Evolutionary conservation across 2,797 vertebrate genomes (phyloP).

Genomic region (Cygnus olor): DNA sequence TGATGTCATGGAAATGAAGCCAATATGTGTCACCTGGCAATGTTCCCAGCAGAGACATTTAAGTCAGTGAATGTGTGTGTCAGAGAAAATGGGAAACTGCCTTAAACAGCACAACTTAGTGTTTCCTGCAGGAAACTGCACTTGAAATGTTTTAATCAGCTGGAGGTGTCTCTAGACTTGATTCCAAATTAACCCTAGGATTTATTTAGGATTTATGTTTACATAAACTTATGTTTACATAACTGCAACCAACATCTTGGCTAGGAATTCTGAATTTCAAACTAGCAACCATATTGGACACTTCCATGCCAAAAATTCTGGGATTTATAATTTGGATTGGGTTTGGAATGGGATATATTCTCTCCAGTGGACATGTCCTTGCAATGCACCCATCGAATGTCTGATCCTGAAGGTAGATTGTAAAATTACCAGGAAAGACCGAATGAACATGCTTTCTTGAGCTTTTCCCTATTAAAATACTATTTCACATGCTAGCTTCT

Average conservation of each 20-base stretch:
- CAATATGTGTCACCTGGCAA: neutral
- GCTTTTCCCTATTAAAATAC: neutral
- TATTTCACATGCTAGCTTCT: neutral
- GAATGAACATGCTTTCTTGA: neutral
- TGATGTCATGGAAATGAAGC: neutral
- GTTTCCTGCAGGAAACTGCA: neutral
- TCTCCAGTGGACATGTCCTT: neutral
- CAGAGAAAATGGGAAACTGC: neutral
- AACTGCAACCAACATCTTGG: fast-evolving
- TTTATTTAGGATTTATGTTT: neutral
- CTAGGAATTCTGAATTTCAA: neutral
- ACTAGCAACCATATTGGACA: too few relatives aligned
- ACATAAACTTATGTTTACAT: neutral
- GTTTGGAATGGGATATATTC: neutral
- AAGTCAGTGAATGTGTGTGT: fast-evolving
- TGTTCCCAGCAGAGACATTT: neutral
- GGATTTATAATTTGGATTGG: neutral
- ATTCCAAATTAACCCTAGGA: neutral
- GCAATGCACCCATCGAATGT: neutral
- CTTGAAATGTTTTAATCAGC: neutral
- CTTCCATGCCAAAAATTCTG: neutral
- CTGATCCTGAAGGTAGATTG: neutral
- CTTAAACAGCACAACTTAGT: neutral
- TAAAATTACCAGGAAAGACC: neutral
- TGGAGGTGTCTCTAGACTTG: neutral